Percentiles rank a stretch among this genome's conserved stretches.
Evolutionary conservation across 2,888 invertebrate species (phyloP).

Genomic region (Brachyptera risi): DNA sequence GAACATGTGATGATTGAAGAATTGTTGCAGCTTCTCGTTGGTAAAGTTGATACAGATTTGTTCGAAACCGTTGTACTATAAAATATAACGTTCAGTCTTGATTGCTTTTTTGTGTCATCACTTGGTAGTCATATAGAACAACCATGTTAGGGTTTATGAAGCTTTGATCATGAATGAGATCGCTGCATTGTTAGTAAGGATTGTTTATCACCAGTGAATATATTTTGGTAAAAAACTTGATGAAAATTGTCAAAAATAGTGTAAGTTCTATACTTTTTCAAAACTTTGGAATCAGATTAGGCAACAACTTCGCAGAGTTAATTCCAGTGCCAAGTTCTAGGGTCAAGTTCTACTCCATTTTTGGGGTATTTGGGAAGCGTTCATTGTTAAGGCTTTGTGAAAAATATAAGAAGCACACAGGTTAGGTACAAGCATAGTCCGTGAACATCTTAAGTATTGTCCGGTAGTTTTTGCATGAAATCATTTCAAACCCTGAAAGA

Average conservation of each 20-base stretch:
- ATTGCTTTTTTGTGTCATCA: conserved; percentile 2
- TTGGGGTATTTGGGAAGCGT: too few species aligned
- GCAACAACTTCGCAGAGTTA: not conserved
- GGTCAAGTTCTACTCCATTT: too few species aligned
- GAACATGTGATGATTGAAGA: conserved; percentile 99
- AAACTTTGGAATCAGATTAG: not conserved
- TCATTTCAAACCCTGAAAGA: too few species aligned
- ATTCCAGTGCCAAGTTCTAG: not conserved
- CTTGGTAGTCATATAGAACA: too few species aligned
- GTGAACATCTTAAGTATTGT: too few species aligned
- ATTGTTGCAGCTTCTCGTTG: conserved; percentile 98
- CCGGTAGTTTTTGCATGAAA: too few species aligned
- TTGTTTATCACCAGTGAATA: not conserved
- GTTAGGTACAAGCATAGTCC: too few species aligned
- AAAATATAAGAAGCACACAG: too few species aligned
- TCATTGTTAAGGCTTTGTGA: too few species aligned
- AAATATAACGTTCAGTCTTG: conserved; percentile 5
- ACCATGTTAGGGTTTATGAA: too few species aligned
- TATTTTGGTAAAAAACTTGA: not conserved
- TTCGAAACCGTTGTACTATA: conserved; percentile 95
- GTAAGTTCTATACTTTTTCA: not conserved
- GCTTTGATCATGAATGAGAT: too few species aligned
- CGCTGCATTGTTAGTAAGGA: too few species aligned
- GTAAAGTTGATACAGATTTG: conserved; percentile 99
- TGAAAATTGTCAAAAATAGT: not conserved